Conservation (phyloP, 2,797 vertebrate genomes). For the Sebastes hopkinsi region DNA sequence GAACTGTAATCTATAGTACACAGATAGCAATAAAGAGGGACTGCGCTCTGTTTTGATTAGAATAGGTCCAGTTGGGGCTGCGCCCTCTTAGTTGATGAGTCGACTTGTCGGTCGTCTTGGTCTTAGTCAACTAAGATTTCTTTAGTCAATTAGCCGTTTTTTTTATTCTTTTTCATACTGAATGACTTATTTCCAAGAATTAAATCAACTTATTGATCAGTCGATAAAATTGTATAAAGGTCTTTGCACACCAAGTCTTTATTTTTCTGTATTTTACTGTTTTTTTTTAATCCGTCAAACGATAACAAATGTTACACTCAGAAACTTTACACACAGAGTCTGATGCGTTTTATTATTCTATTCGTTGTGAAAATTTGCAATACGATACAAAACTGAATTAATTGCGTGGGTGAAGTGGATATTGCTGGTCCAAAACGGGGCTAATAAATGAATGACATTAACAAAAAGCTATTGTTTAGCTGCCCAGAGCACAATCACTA, state of each 20-base stretch:
- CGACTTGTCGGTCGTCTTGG: background rate
- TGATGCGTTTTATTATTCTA: background rate
- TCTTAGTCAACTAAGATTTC: background rate
- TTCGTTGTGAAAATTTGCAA: background rate
- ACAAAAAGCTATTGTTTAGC: background rate
- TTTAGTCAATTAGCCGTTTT: background rate
- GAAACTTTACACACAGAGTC: background rate
- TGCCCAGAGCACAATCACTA: background rate
- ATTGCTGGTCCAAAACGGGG: background rate
- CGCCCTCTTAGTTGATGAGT: background rate
- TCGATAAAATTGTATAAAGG: background rate
- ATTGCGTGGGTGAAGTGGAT: background rate
- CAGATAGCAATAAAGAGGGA: background rate
- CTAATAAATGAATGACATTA: background rate
- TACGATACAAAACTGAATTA: background rate
- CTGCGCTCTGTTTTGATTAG: background rate
- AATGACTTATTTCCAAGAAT: background rate
- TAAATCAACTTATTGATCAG: fast-evolving
- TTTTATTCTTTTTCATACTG: fast-evolving
- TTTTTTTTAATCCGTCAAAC: background rate
- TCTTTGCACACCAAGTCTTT: background rate
- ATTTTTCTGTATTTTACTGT: background rate
- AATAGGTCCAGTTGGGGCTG: background rate
- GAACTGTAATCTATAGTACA: background rate
- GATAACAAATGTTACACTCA: too few species aligned